Base-by-base conservation (phyloP, 35 echinoderm and acorn worm species). In the Apostichopus californicus region DNA sequence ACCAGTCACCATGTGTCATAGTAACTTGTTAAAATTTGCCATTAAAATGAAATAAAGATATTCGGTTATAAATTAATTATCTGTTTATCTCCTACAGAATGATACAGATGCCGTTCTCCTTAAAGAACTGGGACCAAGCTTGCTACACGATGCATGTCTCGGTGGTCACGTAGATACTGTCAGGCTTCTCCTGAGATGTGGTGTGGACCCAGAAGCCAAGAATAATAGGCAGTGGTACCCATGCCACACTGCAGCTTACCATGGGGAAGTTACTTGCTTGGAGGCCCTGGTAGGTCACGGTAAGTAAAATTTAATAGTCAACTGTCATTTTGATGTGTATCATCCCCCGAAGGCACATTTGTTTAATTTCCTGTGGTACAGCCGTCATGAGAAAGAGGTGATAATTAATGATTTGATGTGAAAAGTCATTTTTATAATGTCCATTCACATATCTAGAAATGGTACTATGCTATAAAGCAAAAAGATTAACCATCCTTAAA, bases 141-240 rank as follows among this genome's bases (percentile, higher is more conserved):
- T 98, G 12, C 93, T 98, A 18, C 97, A 98, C 73, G 94, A 98
- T 78, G 97, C 97, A 7, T 98, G 97, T 90, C 57, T 96, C 26
- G 95, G 95, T 9, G 97, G 97, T 46, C 97, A 98, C 83, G 52
- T 63, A 52, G 89, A 91, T 28, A 94, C 93, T 12, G 89, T 94
- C 4, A 88, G 88, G 81, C 84, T 96, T 23, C 89, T 98, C 3
- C 87, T 98, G 9, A 89, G 90, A n/a, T 92, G 77, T 78, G 90
- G 90, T 7, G 78, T 92, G 5, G 97, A 98, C 65, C 81, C 95
- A 56, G 97, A 98, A 58, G 91, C 80, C 4, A 90, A 82, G 18
- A 93, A 96, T 56, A 90, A 83, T 5, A 70, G 82, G 10, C 95
- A 95, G 23, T 92, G 94, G 93, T 94, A 90, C 64, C 92, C 97